Conservation (phyloP, 2,113 vertebrate species). For the Chelonoidis abingdonii region DNA sequence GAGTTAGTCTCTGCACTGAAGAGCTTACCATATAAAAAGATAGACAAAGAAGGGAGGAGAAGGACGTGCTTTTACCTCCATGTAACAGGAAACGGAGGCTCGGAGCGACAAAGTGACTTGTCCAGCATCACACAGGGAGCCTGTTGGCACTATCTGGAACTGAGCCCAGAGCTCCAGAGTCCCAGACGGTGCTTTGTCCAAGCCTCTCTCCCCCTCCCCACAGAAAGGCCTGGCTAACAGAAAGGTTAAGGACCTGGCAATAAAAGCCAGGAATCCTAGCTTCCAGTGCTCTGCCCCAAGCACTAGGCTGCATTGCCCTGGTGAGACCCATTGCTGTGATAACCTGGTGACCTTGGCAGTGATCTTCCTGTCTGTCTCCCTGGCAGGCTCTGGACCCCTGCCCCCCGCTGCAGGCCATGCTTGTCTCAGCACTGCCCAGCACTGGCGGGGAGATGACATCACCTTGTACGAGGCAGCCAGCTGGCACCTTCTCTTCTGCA, state of each 20-base stretch:
- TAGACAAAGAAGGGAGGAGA: too few species aligned
- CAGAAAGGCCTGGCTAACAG: neutral
- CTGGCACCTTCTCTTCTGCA: too few species aligned
- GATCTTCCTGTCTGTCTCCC: too few species aligned
- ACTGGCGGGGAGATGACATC: too few species aligned
- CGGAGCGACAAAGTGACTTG: too few species aligned
- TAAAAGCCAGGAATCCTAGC: neutral
- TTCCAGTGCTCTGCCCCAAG: too few species aligned
- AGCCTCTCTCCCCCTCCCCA: too few species aligned
- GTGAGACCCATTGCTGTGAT: too few species aligned
- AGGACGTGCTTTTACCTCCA: neutral
- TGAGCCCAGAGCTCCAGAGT: neutral
- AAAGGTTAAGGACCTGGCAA: neutral
- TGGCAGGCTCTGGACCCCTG: neutral
- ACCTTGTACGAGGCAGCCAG: too few species aligned
- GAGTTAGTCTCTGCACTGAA: neutral
- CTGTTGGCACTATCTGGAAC: neutral
- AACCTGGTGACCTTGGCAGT: fast-evolving
- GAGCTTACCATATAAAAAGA: neutral
- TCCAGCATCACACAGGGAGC: neutral
- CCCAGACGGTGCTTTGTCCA: neutral
- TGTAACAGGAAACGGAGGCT: neutral
- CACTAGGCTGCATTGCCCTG: neutral
- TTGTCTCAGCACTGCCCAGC: too few species aligned
- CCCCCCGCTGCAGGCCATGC: too few species aligned